Evolutionary conservation across 1,140 invertebrate genomes (phyloP), one percentile per base, ranked within the genome.

Genomic region (Conopomorpha cramerella): DNA sequence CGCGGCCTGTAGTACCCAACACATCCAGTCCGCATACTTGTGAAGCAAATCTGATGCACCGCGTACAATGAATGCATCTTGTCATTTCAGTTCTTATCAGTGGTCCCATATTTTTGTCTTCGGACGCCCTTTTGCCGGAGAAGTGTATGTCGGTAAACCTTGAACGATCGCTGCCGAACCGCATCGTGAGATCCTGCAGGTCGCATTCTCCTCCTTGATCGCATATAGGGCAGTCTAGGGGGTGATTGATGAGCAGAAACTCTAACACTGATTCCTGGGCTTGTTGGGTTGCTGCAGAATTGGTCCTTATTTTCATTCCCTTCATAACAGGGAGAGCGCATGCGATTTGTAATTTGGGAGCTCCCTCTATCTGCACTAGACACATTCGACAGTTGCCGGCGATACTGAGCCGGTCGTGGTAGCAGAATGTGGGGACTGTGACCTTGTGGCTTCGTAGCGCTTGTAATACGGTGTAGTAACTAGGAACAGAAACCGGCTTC

Each of bases 121-220:
- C 88, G 3, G 89, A 86, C 30, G 88, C 88, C 46, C 87, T 81
- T 82, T 99, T 99, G 2, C 96, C 96, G 36, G 86, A 84, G 52
- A 91, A 94, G 51, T 94, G 84, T 46, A 94, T 96, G 64, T 98
- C 96, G 23, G 90, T 88, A 55, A 98, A 99, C 33, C 97, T 81
- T 34, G 92, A 93, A 36, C 93, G 83, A 77, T 99, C 97, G 46
- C 86, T 93, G 1, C 98, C 98, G 78, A 99, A 99, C 16, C 90
- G 90, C 95, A 99, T 98, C 7, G 93, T 93, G 65, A 98, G 92
- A 79, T 98, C 96, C 82, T 97, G 90, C 14, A 99, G 81, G 79
- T 99, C 96, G 73, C 96, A 99, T 80, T 99, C 96, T 1, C 97
- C 97, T 17, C 96, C 97, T 77, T 98, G 98, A 77, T 99, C 98